Conservation (phyloP, 1,140 invertebrate genomes). For the Trichomalopsis sarcophagae region DNA sequence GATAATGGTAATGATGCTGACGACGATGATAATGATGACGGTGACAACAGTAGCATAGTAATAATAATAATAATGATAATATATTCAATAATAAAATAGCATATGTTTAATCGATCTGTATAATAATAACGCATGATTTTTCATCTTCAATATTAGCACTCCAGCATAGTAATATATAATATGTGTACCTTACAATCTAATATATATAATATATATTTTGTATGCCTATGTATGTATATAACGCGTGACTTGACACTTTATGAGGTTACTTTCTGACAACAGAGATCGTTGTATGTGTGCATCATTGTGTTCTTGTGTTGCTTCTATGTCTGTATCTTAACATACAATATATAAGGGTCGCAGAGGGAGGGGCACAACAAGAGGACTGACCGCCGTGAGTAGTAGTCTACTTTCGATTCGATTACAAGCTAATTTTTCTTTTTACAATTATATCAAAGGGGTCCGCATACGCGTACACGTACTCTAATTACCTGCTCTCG, state of each 20-base stretch:
- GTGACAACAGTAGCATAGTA: neutral
- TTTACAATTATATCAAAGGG: slow-evolving; percentile 32
- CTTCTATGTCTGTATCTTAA: neutral
- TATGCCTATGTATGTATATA: slow-evolving; percentile 54
- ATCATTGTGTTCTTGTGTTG: slow-evolving; percentile 1
- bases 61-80: slow-evolving; percentile 32
- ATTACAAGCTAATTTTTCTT: slow-evolving; percentile 23
- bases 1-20: neutral
- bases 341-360: neutral
- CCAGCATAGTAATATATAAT: slow-evolving; percentile 9
- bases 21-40: neutral
- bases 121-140: slow-evolving; percentile 12
- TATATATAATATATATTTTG: slow-evolving; percentile 11
- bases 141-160: slow-evolving; percentile 24
- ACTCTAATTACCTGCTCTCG: neutral
- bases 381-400: neutral
- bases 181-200: neutral
- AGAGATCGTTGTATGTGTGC: slow-evolving; percentile 66
- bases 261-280: slow-evolving; percentile 66
- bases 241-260: slow-evolving; percentile 61
- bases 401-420: slow-evolving; percentile 21
- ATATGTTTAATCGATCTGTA: neutral
- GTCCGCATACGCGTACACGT: neutral
- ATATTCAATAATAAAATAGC: slow-evolving; percentile 44
- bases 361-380: neutral